Conservation (phyloP, 2,888 invertebrate genomes). For the Drosophila borborema region DNA sequence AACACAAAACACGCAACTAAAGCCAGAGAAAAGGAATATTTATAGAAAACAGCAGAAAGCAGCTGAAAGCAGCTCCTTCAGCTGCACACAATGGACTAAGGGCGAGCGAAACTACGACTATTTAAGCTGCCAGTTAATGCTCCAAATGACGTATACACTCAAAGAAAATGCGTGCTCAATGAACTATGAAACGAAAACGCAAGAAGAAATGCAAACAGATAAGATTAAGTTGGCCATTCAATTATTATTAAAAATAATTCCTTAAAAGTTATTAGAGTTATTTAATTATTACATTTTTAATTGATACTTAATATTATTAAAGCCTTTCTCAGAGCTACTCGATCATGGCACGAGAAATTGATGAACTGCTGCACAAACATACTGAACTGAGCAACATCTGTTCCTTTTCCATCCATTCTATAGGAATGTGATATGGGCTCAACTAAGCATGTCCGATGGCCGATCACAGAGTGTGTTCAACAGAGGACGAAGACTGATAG, state of each 20-base stretch:
- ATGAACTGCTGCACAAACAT: no score
- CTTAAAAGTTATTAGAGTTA: not conserved
- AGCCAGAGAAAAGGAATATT: conserved; percentile 6
- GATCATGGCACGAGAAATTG: no score
- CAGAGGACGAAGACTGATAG: no score
- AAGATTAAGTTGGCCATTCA: no score
- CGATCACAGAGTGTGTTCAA: no score
- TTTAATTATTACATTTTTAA: not conserved
- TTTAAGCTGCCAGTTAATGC: conserved; percentile 1
- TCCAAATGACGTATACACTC: not conserved
- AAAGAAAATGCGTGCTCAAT: not conserved
- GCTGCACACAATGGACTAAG: conserved; percentile 48
- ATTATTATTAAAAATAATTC: no score
- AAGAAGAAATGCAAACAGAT: not conserved
- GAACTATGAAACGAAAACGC: not conserved
- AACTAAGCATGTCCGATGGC: no score
- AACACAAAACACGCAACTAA: conserved; percentile 64
- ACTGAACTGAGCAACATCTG: no score
- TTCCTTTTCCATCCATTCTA: no score
- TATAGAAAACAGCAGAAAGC: conserved; percentile 1
- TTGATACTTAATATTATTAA: not conserved
- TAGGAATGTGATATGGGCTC: no score
- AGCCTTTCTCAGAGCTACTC: not conserved
- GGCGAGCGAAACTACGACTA: not conserved
- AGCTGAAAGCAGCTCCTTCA: conserved; percentile 5